These are phyloP conservation scores for Lasioglossum figueresi DNA, from an alignment of 2,888 invertebrate genomes.

Conservation along the genomic window DNA sequence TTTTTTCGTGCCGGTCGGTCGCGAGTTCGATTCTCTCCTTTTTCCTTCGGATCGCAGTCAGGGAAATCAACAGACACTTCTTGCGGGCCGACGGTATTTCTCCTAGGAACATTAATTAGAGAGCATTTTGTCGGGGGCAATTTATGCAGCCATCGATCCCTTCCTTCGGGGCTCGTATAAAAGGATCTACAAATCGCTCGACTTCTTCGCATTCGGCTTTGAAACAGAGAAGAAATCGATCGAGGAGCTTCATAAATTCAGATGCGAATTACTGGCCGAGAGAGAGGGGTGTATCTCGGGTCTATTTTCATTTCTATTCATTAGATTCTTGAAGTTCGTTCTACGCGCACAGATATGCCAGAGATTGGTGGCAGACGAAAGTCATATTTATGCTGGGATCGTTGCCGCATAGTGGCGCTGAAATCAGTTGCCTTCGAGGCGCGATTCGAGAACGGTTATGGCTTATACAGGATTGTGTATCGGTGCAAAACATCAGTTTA, in stretches of 20 bases:
- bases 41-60: conserved; percentile 9
- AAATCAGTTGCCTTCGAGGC: background rate
- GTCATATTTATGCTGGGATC: background rate
- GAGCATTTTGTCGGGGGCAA: conserved; percentile 34
- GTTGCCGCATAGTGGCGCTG: background rate
- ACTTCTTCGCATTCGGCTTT: background rate
- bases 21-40: conserved; percentile 37
- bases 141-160: conserved; percentile 22
- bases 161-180: conserved; percentile 21
- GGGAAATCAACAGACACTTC: conserved; percentile 42
- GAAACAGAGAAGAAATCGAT: background rate
- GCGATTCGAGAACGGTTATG: background rate
- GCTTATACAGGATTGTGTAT: background rate
- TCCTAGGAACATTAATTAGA: conserved; percentile 39
- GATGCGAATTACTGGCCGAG: background rate
- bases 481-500: background rate
- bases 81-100: conserved; percentile 42
- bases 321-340: background rate
- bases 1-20: background rate
- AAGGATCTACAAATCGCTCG: conserved; percentile 31
- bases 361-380: background rate
- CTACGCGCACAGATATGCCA: background rate
- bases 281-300: background rate
- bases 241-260: background rate
- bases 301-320: conserved; percentile 1